Conservation (phyloP, 2,113 vertebrate genomes). For the Sinocyclocheilus grahami region DNA sequence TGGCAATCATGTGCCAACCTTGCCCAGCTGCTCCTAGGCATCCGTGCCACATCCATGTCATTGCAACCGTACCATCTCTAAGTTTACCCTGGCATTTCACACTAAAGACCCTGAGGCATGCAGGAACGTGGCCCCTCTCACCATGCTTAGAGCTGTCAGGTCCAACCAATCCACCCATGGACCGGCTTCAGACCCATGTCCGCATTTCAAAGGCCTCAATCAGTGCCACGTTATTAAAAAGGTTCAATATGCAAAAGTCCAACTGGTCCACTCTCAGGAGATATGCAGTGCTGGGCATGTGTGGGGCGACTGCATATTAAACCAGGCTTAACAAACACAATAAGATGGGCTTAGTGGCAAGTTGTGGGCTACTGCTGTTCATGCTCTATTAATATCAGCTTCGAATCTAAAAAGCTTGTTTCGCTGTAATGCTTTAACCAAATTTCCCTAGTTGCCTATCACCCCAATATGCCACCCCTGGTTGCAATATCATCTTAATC, state of each 20-base stretch:
- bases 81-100: constrained; percentile 59
- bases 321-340: constrained; percentile 1
- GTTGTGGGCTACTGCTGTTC: not conserved
- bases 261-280: constrained; percentile 51
- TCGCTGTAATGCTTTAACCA: not conserved
- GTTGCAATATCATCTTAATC: not conserved
- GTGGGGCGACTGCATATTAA: constrained; percentile 7
- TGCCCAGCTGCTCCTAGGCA: constrained; percentile 56
- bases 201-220: constrained; percentile 54
- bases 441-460: not conserved
- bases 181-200: constrained; percentile 45
- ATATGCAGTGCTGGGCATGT: not conserved
- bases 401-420: not conserved
- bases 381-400: not conserved
- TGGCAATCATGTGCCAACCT: constrained; percentile 52
- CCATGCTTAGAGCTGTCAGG: constrained; percentile 24
- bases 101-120: constrained; percentile 55
- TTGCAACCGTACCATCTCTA: constrained; percentile 33
- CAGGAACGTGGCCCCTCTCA: constrained; percentile 33
- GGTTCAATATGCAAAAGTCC: constrained; percentile 57
- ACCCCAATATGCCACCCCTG: not conserved
- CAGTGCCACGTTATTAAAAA: constrained; percentile 54
- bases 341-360: not conserved
- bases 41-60: constrained; percentile 35
- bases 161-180: constrained; percentile 52